Evolutionary conservation across 1,140 invertebrate species (phyloP), one percentile per base, ranked within the genome.

Genomic region (Zaprionus lachaisei): DNA sequence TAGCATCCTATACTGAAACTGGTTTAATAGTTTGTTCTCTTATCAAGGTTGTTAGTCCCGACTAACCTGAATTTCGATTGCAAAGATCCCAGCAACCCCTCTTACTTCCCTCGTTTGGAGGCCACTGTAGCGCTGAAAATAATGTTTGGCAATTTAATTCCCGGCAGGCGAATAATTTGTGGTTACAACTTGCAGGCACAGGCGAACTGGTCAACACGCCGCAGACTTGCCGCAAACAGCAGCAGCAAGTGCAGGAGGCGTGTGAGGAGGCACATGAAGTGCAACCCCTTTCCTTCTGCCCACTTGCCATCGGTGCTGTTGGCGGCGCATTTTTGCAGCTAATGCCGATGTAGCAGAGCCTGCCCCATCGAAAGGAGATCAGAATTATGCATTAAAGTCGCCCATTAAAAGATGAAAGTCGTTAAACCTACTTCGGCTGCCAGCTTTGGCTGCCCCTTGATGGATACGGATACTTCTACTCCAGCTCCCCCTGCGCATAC

Each of bases 351-450:
- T 17, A 20, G n/a, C 20, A n/a, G 14, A 4, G 47, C 12, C 4
- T 26, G 41, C 41, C n/a, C 1, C n/a, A 47, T 47, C n/a, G 7
- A 47, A 47, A 47, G 41, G 41, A 7, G 7, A 14, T 14, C 20
- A 14, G 20, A 22, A 24, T 51, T 56, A 28, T 56, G 22, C 26
- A 28, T 56, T 56, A 56, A 56, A 24, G 17, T 24, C n/a, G 26
- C 54, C 9, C 22, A 56, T 56, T 56, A 56, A 56, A 56, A 56
- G 54, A 31, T 55, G 7, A 56, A 56, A 28, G 24, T 28, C 22
- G 26, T 56, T 56, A 56, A 56, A 56, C 3, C 15, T n/a, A 15
- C 15, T 14, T 15, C 5, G 9, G 17, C 17, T 9, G 11, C 22
- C 20, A 4, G 47, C 47, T 22, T 11, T 41, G 14, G 38, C 14